phyloP scores from a whole-genome alignment of 2,113 vertebrate genomes.

The pig (Sus scrofa) region T2T-Sscrofa CM000812.6:66081501-66082000 shows the following conservation, averaged over 20 bases:
- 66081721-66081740: not conserved
- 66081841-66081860: not conserved
- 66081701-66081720: not conserved
- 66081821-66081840: not conserved
- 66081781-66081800: not conserved
- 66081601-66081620: conserved; percentile 12
- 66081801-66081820: not conserved
- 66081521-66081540: not conserved
- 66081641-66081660: conserved; percentile 16
- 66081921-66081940: not conserved
- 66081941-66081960: not conserved
- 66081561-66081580: not conserved
- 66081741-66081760: not conserved
- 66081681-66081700: not conserved
- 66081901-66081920: not conserved
- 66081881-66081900: not conserved
- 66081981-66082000: not conserved
- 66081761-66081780: too few relatives aligned
- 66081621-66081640: not conserved
- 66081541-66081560: not conserved
- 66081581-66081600: not conserved
- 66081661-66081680: not conserved
- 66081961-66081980: not conserved
- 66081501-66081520: not conserved
- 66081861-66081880: not conserved